Evolutionary conservation across 2,888 invertebrate species (phyloP), one percentile per base, ranked within the genome.

Genomic region (Prenolepis imparis): DNA sequence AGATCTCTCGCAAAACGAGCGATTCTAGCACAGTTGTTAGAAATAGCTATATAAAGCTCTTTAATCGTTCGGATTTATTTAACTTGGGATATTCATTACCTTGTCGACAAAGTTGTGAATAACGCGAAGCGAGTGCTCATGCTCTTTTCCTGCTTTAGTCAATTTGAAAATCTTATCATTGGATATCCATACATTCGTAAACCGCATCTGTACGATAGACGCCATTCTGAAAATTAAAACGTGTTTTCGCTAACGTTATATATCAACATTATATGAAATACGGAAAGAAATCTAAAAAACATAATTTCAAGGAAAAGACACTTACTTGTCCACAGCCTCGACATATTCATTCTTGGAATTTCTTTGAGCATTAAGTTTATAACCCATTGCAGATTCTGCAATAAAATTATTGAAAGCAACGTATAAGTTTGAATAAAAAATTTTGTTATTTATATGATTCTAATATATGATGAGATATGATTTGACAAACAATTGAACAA

Each of bases 91-190:
- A 44, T 52, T 52, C n/a, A 52, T 52, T 52, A 52, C 96, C 91
- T 95, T 95, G 67, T 95, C 94, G 0, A 96, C 96, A 86, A 96
- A 96, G 11, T 90, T 92, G 86, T 96, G 96, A 61, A 96, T 95
- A 2, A 95, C 92, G 15, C 93, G 91, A 6, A 96, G 91, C 28
- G 95, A 94, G 63, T 93, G 91, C 1, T 95, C 92, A 86, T 96
- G 95, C 63, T 95, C 94, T 84, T 94, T 95, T 0, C 96, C 96
- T 48, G 93, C 89, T 15, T 92, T 88, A 0, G 95, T 94, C 9
- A 93, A 84, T 67, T 95, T 94, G 92, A 95, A 96, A 9, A 96
- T 90, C 3, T 95, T 91, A 66, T 96, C 95, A 1, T 95, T 92
- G 92, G 95, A 95, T 39, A 95, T 92, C 96, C 96, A 96, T 0